These are phyloP conservation scores for Nothobranchius furzeri DNA, from an alignment of 2,113 vertebrate genomes.

Conservation along the genomic window DNA sequence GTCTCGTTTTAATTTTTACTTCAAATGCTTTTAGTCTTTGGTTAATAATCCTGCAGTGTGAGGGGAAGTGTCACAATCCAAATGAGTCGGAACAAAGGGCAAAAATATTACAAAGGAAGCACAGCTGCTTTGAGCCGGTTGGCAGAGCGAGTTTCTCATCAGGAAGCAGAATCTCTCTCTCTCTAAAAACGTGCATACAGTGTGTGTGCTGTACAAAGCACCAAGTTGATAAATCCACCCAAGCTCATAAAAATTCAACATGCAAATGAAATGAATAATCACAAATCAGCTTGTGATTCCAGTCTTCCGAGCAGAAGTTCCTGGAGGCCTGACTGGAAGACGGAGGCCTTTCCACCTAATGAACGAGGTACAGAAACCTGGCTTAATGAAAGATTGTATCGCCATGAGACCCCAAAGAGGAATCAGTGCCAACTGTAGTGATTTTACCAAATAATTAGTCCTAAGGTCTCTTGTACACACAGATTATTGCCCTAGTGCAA, in stretches of 20 bases:
- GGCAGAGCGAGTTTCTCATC: neutral
- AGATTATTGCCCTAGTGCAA: slow-evolving; percentile 38
- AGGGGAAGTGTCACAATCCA: slow-evolving; percentile 49
- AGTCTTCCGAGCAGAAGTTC: slow-evolving; percentile 31
- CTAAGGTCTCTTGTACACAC: slow-evolving; percentile 45
- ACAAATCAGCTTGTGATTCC: slow-evolving; percentile 40
- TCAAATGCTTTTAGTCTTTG: slow-evolving; percentile 61
- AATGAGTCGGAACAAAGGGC: slow-evolving; percentile 32
- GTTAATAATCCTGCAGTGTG: slow-evolving; percentile 50
- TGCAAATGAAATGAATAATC: slow-evolving; percentile 46
- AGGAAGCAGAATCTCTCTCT: neutral
- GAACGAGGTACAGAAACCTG: slow-evolving; percentile 68
- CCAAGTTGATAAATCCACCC: neutral
- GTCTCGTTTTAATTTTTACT: slow-evolving; percentile 63
- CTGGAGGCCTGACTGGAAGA: neutral
- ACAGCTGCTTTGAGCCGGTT: slow-evolving; percentile 38
- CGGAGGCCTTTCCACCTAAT: slow-evolving; percentile 55
- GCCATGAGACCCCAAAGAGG: slow-evolving; percentile 62
- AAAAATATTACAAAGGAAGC: slow-evolving; percentile 9
- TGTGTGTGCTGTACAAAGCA: slow-evolving; percentile 2
- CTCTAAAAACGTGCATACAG: neutral
- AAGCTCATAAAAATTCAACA: slow-evolving; percentile 45
- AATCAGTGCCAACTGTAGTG: slow-evolving; percentile 43
- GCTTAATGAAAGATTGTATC: slow-evolving; percentile 70
- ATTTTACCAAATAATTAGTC: slow-evolving; percentile 73